A percentile compares a stretch with the other conserved stretches of the same genome.
Evolutionary conservation across 2,888 invertebrate species (phyloP).

Genomic region (Adineta ricciae): DNA sequence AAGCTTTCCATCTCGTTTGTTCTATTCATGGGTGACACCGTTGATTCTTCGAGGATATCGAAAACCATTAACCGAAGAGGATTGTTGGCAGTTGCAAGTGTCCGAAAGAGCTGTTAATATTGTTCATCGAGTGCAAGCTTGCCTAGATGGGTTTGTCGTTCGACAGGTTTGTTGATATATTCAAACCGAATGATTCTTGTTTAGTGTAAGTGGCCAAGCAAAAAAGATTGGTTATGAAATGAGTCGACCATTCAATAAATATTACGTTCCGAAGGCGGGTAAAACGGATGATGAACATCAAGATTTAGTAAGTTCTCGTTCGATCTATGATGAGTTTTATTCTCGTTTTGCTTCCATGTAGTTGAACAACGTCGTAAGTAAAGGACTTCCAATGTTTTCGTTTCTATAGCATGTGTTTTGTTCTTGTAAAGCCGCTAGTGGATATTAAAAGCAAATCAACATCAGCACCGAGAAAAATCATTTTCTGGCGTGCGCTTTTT

Average conservation of each 20-base stretch:
- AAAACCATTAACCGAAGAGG: not conserved
- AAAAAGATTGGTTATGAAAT: not conserved
- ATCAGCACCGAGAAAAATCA: too few species aligned
- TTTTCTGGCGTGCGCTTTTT: not conserved
- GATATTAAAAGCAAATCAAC: not conserved
- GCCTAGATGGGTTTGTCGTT: not conserved
- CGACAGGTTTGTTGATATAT: not conserved
- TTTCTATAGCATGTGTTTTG: not conserved
- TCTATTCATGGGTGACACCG: slow-evolving; percentile 5
- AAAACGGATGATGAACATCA: not conserved
- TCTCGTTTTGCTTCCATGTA: not conserved
- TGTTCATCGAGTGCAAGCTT: not conserved
- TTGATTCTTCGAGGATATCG: not conserved
- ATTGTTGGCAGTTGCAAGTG: not conserved
- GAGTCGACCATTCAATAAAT: not conserved
- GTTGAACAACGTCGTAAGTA: not conserved
- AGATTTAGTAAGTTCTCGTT: not conserved
- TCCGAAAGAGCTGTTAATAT: not conserved
- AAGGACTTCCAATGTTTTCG: too few species aligned
- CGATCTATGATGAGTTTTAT: too few species aligned
- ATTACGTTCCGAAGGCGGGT: not conserved
- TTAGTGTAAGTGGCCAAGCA: not conserved
- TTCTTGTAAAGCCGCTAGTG: not conserved
- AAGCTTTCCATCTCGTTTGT: not conserved
- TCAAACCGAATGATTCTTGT: not conserved